Evolutionary conservation across 2,797 vertebrate species (phyloP).

Genomic region (Hoplostethus atlanticus): DNA sequence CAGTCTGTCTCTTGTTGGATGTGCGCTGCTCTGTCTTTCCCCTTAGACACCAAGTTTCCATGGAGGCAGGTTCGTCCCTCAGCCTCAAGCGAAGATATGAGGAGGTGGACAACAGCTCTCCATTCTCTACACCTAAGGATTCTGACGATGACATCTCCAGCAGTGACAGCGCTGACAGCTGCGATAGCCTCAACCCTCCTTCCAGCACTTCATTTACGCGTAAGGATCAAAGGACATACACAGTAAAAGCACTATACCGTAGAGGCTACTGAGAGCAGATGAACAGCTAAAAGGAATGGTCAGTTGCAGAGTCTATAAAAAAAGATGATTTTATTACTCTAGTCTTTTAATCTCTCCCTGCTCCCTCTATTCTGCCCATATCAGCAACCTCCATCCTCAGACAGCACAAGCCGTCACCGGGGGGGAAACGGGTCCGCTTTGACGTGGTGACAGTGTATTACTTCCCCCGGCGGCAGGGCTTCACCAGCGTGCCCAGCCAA

Average conservation of each 20-base stretch:
- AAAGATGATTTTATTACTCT: not conserved
- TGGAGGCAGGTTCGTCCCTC: slow-evolving; percentile 90
- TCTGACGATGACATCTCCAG: slow-evolving; percentile 96
- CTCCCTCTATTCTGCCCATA: not conserved
- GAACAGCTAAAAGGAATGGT: not conserved
- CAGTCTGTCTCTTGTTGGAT: slow-evolving; percentile 8
- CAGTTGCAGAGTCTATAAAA: not conserved
- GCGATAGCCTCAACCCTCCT: slow-evolving; percentile 94
- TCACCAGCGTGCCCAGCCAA: slow-evolving; percentile 97
- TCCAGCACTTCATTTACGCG: slow-evolving; percentile 89
- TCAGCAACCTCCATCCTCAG: slow-evolving; percentile 96
- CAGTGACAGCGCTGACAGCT: slow-evolving; percentile 97
- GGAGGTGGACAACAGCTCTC: slow-evolving; percentile 92
- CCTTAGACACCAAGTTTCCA: slow-evolving; percentile 88
- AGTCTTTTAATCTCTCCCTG: not conserved
- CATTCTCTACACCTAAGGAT: slow-evolving; percentile 89
- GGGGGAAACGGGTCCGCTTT: slow-evolving; percentile 93
- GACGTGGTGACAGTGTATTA: slow-evolving; percentile 97
- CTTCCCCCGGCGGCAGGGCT: slow-evolving; percentile 94
- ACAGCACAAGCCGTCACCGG: slow-evolving; percentile 88
- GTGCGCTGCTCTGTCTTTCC: slow-evolving; percentile 40
- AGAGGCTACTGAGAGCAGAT: slow-evolving; percentile 22
- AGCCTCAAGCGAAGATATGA: slow-evolving; percentile 95
- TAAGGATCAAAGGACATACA: slow-evolving; percentile 78
- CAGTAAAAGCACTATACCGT: not conserved